phyloP scores from a whole-genome alignment of 2,113 vertebrate genomes.

The human region GRCh38 chr2:37791001-37791500 shows the following conservation, averaged over 20 bases:
- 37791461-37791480: neutral
- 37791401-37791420: neutral
- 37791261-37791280: neutral
- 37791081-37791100: neutral
- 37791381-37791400: neutral
- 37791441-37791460: neutral
- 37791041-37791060: neutral
- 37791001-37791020: neutral
- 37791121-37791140: conserved; percentile 6
- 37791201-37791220: neutral
- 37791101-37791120: neutral
- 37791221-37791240: neutral
- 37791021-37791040: neutral
- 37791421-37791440: neutral
- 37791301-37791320: neutral
- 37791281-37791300: neutral
- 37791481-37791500: neutral
- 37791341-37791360: neutral
- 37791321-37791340: neutral
- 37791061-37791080: neutral
- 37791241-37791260: neutral
- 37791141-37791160: neutral
- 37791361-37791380: neutral
- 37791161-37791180: neutral
- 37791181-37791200: neutral